Conservation (phyloP, 2,888 invertebrate species). For the Andrena haemorrhoa region DNA sequence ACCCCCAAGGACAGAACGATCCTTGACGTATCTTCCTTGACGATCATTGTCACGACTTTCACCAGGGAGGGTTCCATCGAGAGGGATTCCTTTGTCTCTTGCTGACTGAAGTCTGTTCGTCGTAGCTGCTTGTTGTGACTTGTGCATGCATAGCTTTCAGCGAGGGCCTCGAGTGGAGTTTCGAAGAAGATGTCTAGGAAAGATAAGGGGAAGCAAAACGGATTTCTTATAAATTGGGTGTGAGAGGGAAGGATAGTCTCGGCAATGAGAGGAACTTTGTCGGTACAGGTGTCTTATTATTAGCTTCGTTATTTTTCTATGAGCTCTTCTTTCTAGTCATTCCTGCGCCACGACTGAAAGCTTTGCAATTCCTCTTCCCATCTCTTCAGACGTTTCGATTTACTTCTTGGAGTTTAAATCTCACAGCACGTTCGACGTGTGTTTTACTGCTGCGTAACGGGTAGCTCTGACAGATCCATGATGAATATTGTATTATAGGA, state of each 20-base stretch:
- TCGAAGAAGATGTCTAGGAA: no score
- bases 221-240: neutral
- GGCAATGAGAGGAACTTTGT: no score
- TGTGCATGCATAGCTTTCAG: no score
- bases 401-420: constrained; percentile 18
- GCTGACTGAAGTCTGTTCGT: no score
- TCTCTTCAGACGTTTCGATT: constrained; percentile 27
- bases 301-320: neutral
- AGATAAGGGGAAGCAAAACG: no score
- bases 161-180: no score
- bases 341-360: neutral
- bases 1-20: no score
- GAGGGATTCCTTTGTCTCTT: no score
- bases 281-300: neutral
- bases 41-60: no score
- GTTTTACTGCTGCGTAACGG: constrained; percentile 12
- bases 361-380: neutral
- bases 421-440: constrained; percentile 32
- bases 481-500: constrained; percentile 42
- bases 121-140: no score
- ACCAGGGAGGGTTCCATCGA: no score
- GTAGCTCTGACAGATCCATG: neutral
- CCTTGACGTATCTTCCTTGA: no score
- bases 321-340: neutral
- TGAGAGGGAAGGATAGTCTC: neutral